A percentile compares a stretch with the other conserved stretches of the same genome.
Conservation (phyloP, 2,888 invertebrate genomes). For the Sarcophaga subvicina region DNA sequence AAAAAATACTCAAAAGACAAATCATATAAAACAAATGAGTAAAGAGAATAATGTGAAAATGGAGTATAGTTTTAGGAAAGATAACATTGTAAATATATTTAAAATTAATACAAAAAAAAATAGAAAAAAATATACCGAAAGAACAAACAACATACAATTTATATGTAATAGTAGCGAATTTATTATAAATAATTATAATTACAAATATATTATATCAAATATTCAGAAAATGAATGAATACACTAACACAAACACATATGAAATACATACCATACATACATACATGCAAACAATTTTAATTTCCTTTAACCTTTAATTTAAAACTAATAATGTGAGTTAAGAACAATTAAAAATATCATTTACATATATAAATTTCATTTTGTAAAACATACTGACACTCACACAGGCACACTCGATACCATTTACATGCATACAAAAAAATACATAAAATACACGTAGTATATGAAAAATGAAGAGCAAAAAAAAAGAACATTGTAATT, state of each 20-base stretch:
- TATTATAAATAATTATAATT: conserved; percentile 62
- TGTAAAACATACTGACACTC: conserved; percentile 1
- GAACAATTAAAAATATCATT: not conserved
- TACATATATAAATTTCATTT: not conserved
- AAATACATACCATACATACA: not conserved
- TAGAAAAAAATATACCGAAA: conserved; percentile 1
- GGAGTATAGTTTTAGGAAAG: conserved; percentile 33
- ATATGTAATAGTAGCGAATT: conserved; percentile 67
- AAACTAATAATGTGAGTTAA: not conserved
- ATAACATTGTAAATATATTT: conserved; percentile 44
- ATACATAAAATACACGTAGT: conserved; percentile 35
- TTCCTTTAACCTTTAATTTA: not conserved
- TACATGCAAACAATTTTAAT: not conserved
- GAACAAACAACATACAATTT: conserved; percentile 33
- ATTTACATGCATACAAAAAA: conserved; percentile 60
- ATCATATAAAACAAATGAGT: not conserved
- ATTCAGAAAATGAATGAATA: conserved; percentile 59
- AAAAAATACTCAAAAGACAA: conserved; percentile 26
- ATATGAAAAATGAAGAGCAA: conserved; percentile 47
- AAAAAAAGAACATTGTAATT: conserved; percentile 54
- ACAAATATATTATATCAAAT: conserved; percentile 71
- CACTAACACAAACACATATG: conserved; percentile 67
- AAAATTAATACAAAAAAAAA: conserved; percentile 30
- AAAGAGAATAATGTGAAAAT: not conserved
- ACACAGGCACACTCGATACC: conserved; percentile 50